Evolutionary conservation across 1,140 invertebrate genomes (phyloP), one percentile per base, ranked within the genome.

Genomic region (Micrasema minimum): DNA sequence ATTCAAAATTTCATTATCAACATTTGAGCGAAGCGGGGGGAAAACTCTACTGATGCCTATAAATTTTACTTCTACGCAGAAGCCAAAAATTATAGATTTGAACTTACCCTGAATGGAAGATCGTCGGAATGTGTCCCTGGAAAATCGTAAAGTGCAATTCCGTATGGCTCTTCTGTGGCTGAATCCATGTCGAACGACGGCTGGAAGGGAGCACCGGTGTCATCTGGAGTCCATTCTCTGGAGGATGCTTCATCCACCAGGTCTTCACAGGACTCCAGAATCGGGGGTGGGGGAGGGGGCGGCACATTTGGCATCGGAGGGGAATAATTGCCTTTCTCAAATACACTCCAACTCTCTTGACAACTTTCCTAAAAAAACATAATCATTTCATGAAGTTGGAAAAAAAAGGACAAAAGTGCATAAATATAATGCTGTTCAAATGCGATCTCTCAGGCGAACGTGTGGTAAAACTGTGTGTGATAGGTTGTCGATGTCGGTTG

Each of bases 261-360:
- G 14, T 55, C 31, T 20, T 72, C 59, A 26, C 12, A 74, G 76
- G 83, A 79, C 71, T 84, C 77, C 26, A 87, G 82, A 37, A 84
- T 77, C 0, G 91, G 90, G 7, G 90, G 90, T 12, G 90, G 88
- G 6, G 92, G 92, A 5, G 92, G 92, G 1, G 92, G 90, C 7
- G 91, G 91, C 61, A 90, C 86, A 14, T 86, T 86, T 5, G 92
- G 92, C 92, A 93, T 93, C 0, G 92, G 92, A 0, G 90, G 91
- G 45, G 80, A 79, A 67, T 77, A 76, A 57, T 80, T 79, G 14
- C 77, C 74, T 2, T 81, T 79, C 78, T 75, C 72, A 48, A 71
- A 71, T 16, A 62, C 38, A 6, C 43, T 62, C 1, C 14, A 2
- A 12, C 16, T 22, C 3, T 46, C n/a, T 2, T 10, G 12, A 46